Evolutionary conservation across 2,113 vertebrate species (phyloP).

Genomic region (Perca schrenkii): DNA sequence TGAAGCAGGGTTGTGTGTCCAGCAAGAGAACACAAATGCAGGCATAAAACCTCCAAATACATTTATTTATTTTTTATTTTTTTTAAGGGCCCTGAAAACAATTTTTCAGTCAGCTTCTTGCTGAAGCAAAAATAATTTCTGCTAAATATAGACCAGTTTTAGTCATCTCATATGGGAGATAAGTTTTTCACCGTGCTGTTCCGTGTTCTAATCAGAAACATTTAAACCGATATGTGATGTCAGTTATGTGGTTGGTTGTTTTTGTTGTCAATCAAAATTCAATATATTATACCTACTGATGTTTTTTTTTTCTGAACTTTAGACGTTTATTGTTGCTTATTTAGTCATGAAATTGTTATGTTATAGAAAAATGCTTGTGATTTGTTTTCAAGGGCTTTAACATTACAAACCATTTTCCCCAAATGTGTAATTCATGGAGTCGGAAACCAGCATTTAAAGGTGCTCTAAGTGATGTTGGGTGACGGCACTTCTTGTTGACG

Average conservation of each 20-base stretch:
- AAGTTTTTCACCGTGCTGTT: background rate
- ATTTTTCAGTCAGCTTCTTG: background rate
- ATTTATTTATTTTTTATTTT: constrained; percentile 1
- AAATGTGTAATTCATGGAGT: background rate
- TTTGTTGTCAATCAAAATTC: constrained; percentile 8
- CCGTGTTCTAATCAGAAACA: background rate
- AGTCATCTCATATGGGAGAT: constrained; percentile 2
- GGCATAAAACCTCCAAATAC: background rate
- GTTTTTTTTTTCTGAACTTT: background rate
- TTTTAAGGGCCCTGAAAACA: background rate
- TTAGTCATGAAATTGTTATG: background rate
- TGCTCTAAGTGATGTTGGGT: too few species aligned
- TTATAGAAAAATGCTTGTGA: background rate
- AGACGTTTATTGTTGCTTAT: background rate
- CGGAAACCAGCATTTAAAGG: too few species aligned
- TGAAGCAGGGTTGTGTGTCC: constrained; percentile 2
- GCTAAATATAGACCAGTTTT: constrained; percentile 18
- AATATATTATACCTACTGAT: background rate
- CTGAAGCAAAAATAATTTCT: background rate
- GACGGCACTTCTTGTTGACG: too few species aligned
- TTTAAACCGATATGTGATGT: background rate
- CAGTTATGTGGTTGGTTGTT: background rate
- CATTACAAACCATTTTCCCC: background rate
- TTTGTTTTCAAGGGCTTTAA: constrained; percentile 2
- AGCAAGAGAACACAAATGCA: background rate